Percentiles rank a stretch among this genome's conserved stretches.
Evolutionary conservation across 2,888 invertebrate species (phyloP).

Genomic region (Eristalis arbustorum): DNA sequence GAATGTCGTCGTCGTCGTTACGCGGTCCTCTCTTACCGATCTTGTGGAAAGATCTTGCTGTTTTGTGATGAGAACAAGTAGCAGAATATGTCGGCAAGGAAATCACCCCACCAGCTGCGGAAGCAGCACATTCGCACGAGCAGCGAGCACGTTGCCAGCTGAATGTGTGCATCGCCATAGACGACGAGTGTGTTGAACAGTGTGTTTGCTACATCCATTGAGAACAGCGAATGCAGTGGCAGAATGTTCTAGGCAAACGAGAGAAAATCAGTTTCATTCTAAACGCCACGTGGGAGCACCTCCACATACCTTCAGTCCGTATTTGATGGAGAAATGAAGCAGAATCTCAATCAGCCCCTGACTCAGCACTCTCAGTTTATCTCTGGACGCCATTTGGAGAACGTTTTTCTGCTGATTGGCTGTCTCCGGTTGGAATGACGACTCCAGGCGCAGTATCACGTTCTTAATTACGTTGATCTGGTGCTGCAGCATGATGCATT

Average conservation of each 20-base stretch:
- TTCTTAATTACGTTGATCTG: constrained; percentile 92
- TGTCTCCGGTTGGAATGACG: constrained; percentile 80
- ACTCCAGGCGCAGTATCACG: constrained; percentile 88
- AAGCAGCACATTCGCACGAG: constrained; percentile 87
- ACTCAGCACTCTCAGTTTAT: constrained; percentile 90
- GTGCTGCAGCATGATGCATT: constrained; percentile 93
- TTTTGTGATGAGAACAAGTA: constrained; percentile 90
- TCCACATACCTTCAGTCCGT: constrained; percentile 79
- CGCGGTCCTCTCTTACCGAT: too few species aligned
- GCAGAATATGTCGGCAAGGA: constrained; percentile 90
- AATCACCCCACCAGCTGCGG: constrained; percentile 94
- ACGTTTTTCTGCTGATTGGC: constrained; percentile 79
- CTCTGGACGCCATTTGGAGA: constrained; percentile 86
- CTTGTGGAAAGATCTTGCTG: constrained; percentile 90
- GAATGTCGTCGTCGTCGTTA: too few species aligned
- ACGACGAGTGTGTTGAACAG: constrained; percentile 88
- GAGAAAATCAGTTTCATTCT: constrained; percentile 45
- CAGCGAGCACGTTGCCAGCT: constrained; percentile 89
- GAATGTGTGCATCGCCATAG: constrained; percentile 88
- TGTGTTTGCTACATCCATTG: constrained; percentile 82
- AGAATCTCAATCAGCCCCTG: constrained; percentile 91
- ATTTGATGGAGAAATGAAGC: constrained; percentile 85
- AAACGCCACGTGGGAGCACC: constrained; percentile 70
- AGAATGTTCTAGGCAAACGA: constrained; percentile 76
- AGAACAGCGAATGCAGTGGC: constrained; percentile 78